Conservation (phyloP, 1,140 invertebrate species). For the Hylaeus volcanicus region DNA sequence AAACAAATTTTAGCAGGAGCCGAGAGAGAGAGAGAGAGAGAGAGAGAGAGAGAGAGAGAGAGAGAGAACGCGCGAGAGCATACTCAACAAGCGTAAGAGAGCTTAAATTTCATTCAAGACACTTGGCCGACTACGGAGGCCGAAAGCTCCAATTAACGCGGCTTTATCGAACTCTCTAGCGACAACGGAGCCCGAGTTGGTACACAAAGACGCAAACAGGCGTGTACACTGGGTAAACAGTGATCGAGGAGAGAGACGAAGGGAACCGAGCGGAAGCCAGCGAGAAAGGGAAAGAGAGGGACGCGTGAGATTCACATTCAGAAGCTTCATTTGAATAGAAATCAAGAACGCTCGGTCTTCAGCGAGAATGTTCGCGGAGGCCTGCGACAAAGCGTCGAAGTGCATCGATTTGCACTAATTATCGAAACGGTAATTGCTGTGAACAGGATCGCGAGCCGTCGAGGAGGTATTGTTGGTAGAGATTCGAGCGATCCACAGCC, state of each 20-base stretch:
- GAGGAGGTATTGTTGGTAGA: slow-evolving; percentile 9
- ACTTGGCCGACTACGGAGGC: slow-evolving; percentile 2
- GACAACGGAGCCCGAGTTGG: slow-evolving; percentile 14
- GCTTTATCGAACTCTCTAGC: slow-evolving; percentile 22
- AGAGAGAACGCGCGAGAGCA: too few relatives aligned
- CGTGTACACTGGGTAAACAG: slow-evolving; percentile 25
- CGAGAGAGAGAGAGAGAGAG: neutral
- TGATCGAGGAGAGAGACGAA: neutral
- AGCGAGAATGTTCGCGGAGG: slow-evolving; percentile 12
- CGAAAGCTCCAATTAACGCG: slow-evolving; percentile 46
- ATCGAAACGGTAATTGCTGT: slow-evolving; percentile 37
- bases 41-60: neutral
- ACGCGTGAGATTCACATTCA: slow-evolving; percentile 3
- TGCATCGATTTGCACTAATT: slow-evolving; percentile 47
- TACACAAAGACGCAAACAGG: slow-evolving; percentile 37
- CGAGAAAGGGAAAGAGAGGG: neutral
- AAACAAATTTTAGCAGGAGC: slow-evolving; percentile 2
- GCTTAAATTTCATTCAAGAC: slow-evolving; percentile 10
- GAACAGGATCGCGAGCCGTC: slow-evolving; percentile 10
- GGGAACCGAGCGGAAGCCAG: neutral
- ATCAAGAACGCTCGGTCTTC: slow-evolving; percentile 27
- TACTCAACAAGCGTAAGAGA: neutral
- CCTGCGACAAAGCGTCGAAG: slow-evolving; percentile 22
- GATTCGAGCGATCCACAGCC: slow-evolving; percentile 16
- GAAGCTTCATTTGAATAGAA: slow-evolving; percentile 48